Evolutionary conservation across 2,888 invertebrate genomes (phyloP).

Genomic region (Hedya salicella): DNA sequence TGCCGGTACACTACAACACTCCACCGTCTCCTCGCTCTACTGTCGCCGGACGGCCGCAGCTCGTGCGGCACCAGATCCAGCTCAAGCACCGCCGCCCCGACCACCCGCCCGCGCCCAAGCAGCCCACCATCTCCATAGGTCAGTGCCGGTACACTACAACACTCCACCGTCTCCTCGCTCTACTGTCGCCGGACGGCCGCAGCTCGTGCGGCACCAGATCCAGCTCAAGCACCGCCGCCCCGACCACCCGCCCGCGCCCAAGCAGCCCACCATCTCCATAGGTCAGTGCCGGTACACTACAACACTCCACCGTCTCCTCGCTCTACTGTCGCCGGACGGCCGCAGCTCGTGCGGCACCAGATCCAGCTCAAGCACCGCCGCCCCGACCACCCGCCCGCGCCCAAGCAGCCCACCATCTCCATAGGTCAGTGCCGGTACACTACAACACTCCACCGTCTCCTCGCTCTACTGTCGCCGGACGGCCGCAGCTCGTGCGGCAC

Average conservation of each 20-base stretch:
- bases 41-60: conserved; percentile 44
- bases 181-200: conserved; percentile 42
- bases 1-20: no score
- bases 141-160: no score
- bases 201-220: conserved; percentile 64
- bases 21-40: no score
- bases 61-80: conserved; percentile 67
- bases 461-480: no score
- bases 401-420: conserved; percentile 19
- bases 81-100: conserved; percentile 55
- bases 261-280: conserved; percentile 33
- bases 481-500: conserved; percentile 59
- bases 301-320: no score
- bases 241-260: conserved; percentile 12
- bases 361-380: conserved; percentile 64
- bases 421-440: conserved; percentile 48
- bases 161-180: no score
- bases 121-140: conserved; percentile 21
- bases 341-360: conserved; percentile 62
- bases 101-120: background rate
- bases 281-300: conserved; percentile 16
- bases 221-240: conserved; percentile 60
- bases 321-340: background rate
- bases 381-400: no score
- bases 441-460: no score